phyloP scores from a whole-genome alignment of 1,140 invertebrate species.

The Steinernema khuongi region DNA sequence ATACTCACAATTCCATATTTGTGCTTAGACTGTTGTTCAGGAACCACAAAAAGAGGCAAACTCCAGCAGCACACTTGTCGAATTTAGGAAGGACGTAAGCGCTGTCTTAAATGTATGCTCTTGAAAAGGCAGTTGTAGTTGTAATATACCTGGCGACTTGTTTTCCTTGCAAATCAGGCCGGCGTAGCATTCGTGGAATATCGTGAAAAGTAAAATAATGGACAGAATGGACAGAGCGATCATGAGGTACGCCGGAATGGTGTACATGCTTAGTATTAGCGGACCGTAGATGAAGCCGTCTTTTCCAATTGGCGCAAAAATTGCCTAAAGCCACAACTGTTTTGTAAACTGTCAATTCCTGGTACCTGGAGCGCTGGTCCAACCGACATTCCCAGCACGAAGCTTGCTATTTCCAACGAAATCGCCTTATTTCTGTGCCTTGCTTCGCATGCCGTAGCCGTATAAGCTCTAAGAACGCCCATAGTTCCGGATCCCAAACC shows the following conservation, averaged over 20 bases:
- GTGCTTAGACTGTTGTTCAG: slow-evolving; percentile 28
- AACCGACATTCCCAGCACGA: slow-evolving; percentile 36
- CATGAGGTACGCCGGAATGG: slow-evolving; percentile 34
- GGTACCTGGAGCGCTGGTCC: slow-evolving; percentile 39
- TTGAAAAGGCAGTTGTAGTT: no score
- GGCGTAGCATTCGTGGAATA: slow-evolving; percentile 35
- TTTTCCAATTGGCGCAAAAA: slow-evolving; percentile 34
- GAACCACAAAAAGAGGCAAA: slow-evolving; percentile 33
- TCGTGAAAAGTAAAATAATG: slow-evolving; percentile 21
- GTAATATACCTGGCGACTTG: background rate
- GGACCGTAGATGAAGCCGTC: background rate
- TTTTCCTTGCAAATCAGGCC: slow-evolving; percentile 30
- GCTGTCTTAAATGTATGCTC: no score
- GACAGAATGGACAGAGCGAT: slow-evolving; percentile 21
- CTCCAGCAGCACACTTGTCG: slow-evolving; percentile 20
- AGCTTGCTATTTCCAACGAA: slow-evolving; percentile 33
- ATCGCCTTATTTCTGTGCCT: slow-evolving; percentile 32
- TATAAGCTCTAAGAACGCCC: slow-evolving; percentile 33
- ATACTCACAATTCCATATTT: slow-evolving; percentile 36
- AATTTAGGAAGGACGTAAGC: slow-evolving; percentile 30
- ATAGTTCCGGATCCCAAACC: slow-evolving; percentile 34
- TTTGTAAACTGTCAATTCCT: no score
- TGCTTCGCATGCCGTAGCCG: slow-evolving; percentile 29
- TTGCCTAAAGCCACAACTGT: no score
- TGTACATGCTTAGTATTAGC: slow-evolving; percentile 36